Conservation (phyloP, 2,797 vertebrate species). For the Brachymystax lenok region DNA sequence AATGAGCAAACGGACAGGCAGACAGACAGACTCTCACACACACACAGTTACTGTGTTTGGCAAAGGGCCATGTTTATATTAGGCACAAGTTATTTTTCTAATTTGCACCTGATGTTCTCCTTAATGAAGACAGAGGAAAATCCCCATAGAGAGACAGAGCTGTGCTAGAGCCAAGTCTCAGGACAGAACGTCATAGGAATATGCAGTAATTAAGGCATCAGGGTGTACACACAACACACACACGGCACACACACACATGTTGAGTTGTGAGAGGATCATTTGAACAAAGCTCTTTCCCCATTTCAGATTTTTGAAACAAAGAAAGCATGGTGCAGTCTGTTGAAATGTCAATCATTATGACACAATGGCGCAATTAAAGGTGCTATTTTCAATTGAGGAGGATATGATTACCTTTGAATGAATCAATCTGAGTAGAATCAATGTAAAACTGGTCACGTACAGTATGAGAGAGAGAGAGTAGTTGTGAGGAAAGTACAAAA, state of each 20-base stretch:
- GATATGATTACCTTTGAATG: neutral
- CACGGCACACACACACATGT: neutral
- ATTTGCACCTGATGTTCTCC: slow-evolving; percentile 82
- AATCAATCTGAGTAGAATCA: too few relatives aligned
- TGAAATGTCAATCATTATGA: neutral
- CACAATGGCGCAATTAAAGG: neutral
- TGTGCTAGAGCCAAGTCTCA: slow-evolving; percentile 52
- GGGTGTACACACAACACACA: neutral
- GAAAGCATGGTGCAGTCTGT: neutral
- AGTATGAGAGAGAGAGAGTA: too few relatives aligned
- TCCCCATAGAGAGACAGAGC: slow-evolving; percentile 54
- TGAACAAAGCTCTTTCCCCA: neutral
- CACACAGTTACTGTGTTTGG: slow-evolving; percentile 58
- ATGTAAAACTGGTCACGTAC: too few relatives aligned
- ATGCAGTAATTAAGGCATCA: slow-evolving; percentile 11
- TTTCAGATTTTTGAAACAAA: neutral
- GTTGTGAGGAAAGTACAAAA: neutral
- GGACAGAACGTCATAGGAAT: slow-evolving; percentile 62
- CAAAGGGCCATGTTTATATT: slow-evolving; percentile 68
- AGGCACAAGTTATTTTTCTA: slow-evolving; percentile 67
- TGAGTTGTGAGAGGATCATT: neutral
- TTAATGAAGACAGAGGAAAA: slow-evolving; percentile 73
- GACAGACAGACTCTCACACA: neutral
- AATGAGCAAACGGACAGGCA: neutral
- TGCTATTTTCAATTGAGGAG: neutral